Evolutionary conservation across 1,140 invertebrate species (phyloP).

Genomic region (Gonioctena quinquepunctata): DNA sequence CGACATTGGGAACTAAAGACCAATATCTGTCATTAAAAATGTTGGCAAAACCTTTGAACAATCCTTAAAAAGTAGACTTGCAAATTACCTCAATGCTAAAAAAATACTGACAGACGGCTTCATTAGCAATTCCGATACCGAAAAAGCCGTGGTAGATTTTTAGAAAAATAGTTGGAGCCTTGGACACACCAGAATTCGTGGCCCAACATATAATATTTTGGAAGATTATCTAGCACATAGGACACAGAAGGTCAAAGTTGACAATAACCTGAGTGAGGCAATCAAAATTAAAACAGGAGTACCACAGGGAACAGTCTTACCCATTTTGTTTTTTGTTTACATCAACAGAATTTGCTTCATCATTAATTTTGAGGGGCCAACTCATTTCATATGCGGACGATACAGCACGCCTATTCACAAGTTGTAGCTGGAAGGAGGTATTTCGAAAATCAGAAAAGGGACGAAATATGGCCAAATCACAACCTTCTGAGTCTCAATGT

Average conservation of each 20-base stretch:
- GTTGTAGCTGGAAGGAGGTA: not conserved
- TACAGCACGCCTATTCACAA: not conserved
- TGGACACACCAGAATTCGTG: not conserved
- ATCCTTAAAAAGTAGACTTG: not conserved
- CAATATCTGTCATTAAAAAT: no score
- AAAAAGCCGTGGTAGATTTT: not conserved
- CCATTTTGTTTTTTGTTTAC: not conserved
- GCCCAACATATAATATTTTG: not conserved
- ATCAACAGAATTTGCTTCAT: not conserved
- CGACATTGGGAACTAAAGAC: no score
- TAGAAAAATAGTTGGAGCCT: not conserved
- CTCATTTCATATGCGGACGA: not conserved
- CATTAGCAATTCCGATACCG: not conserved
- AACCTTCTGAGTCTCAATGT: constrained; percentile 3
- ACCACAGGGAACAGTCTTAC: not conserved
- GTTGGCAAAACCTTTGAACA: not conserved
- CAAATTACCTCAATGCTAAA: not conserved
- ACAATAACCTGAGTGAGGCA: constrained; percentile 4
- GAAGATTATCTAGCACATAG: not conserved
- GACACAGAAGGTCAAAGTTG: constrained; percentile 2
- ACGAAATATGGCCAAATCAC: not conserved
- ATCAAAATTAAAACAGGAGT: constrained; percentile 2
- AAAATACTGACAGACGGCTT: constrained; percentile 4
- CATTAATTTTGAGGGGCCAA: not conserved
- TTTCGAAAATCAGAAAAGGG: not conserved